A percentile compares a stretch with the other conserved stretches of the same genome.
phyloP scores from a whole-genome alignment of 2,888 invertebrate species.

The Pegoplata infirma region DNA sequence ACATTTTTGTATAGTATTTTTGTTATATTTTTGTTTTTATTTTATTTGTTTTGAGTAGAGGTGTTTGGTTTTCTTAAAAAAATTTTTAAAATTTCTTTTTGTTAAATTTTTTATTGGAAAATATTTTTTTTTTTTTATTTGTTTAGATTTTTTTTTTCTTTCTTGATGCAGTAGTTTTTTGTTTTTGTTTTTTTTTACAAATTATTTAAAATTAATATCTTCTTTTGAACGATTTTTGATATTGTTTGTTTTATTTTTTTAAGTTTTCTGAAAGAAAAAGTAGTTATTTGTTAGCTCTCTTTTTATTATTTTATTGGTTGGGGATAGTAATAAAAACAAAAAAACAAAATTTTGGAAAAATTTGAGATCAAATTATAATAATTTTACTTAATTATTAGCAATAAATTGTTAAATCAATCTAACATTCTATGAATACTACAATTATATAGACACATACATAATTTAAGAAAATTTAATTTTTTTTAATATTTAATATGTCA shows the following conservation, averaged over 20 bases:
- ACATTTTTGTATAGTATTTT: conserved; percentile 25
- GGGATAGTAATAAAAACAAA: neutral
- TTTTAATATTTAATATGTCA: too few relatives aligned
- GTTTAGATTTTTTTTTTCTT: conserved; percentile 10
- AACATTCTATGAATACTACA: conserved; percentile 36
- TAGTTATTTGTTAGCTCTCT: conserved; percentile 25
- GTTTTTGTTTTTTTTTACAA: conserved; percentile 37
- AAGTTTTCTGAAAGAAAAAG: conserved; percentile 28
- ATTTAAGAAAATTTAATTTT: neutral
- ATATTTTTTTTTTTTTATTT: conserved; percentile 42
- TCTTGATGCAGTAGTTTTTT: conserved; percentile 33
- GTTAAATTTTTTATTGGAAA: conserved; percentile 46
- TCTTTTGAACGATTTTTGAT: conserved; percentile 58
- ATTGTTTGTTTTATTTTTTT: conserved; percentile 31
- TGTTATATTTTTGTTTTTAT: too few relatives aligned
- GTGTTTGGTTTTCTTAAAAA: conserved; percentile 63
- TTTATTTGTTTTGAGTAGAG: conserved; percentile 58
- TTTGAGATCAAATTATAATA: conserved; percentile 57
- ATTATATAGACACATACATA: neutral
- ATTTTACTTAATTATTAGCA: conserved; percentile 27
- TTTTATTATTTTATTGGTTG: neutral
- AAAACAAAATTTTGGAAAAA: conserved; percentile 22
- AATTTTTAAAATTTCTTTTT: conserved; percentile 49
- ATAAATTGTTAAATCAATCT: conserved; percentile 40
- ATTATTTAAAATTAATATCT: conserved; percentile 31